Conservation (phyloP, 2,888 invertebrate species). For the Eurytoma adleriae region DNA sequence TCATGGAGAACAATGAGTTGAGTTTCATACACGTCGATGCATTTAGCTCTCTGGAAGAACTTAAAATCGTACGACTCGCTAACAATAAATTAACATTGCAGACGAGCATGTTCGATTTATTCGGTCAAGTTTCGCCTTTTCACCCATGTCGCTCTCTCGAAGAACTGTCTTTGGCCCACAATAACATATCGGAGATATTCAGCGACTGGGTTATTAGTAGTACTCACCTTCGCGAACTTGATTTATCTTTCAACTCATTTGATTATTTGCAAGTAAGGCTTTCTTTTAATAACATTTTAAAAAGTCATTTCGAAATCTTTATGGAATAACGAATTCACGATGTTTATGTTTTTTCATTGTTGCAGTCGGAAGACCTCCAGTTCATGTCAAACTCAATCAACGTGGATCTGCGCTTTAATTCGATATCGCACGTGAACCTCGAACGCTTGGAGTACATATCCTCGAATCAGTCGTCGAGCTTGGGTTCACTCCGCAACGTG, state of each 20-base stretch:
- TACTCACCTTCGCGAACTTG: constrained; percentile 79
- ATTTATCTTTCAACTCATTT: constrained; percentile 83
- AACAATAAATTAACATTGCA: constrained; percentile 77
- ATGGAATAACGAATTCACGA: not conserved
- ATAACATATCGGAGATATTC: constrained; percentile 80
- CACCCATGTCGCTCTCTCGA: constrained; percentile 77
- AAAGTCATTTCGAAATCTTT: no score
- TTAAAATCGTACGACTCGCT: constrained; percentile 78
- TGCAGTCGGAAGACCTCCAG: constrained; percentile 63
- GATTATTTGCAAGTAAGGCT: constrained; percentile 77
- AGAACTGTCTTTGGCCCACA: constrained; percentile 81
- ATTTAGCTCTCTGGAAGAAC: constrained; percentile 78
- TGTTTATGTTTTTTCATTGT: not conserved
- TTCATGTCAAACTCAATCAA: constrained; percentile 69
- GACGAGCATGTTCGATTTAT: constrained; percentile 58
- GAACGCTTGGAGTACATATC: constrained; percentile 23
- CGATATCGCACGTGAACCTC: constrained; percentile 72
- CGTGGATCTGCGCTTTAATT: constrained; percentile 79
- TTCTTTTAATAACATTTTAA: not conserved
- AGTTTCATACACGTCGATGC: constrained; percentile 73
- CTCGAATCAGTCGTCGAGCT: constrained; percentile 49
- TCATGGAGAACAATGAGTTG: constrained; percentile 78
- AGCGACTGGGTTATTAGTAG: constrained; percentile 81
- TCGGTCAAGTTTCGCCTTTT: constrained; percentile 79
- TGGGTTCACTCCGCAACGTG: constrained; percentile 61